A percentile compares a stretch with the other conserved stretches of the same genome.
These are phyloP conservation scores for Chorisops tibialis DNA, from an alignment of 2,888 invertebrate genomes.

Conservation along the genomic window DNA sequence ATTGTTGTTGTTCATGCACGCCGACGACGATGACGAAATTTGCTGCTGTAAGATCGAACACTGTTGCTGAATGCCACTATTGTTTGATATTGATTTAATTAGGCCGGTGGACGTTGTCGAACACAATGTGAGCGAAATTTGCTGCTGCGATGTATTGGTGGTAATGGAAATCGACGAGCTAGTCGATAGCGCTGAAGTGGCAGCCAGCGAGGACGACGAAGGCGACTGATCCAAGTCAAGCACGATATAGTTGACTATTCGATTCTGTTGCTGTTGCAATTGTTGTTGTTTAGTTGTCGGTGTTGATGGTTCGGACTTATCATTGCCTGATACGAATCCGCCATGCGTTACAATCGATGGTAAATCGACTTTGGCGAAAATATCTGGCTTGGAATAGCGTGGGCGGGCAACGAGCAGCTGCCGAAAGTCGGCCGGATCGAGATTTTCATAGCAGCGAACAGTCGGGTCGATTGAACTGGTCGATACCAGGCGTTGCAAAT, in stretches of 20 bases:
- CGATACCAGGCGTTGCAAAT: conserved; percentile 26
- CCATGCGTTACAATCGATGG: neutral
- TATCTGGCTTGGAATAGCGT: conserved; percentile 36
- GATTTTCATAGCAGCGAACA: conserved; percentile 38
- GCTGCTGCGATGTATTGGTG: neutral
- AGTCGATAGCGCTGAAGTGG: conserved; percentile 2
- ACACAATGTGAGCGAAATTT: too few species aligned
- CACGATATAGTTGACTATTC: conserved; percentile 49
- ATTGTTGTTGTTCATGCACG: conserved; percentile 1
- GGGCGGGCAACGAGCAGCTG: conserved; percentile 26
- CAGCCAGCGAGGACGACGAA: conserved; percentile 23
- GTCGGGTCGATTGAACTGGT: conserved; percentile 28
- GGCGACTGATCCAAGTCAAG: conserved; percentile 48
- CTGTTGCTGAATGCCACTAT: conserved; percentile 3
- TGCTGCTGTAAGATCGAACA: neutral
- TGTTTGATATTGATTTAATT: conserved; percentile 5
- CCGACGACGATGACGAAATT: neutral
- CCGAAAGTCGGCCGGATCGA: conserved; percentile 35
- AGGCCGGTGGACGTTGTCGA: neutral
- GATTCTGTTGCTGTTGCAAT: conserved; percentile 32
- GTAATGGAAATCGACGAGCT: neutral
- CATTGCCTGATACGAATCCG: conserved; percentile 1
- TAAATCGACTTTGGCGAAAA: conserved; percentile 36
- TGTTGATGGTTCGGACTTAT: conserved; percentile 37
- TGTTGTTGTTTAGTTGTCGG: conserved; percentile 28